A percentile compares a stretch with the other conserved stretches of the same genome.
These are phyloP conservation scores for Ciconia nigra DNA, from an alignment of 2,797 vertebrate genomes.

Conservation along the genomic window DNA sequence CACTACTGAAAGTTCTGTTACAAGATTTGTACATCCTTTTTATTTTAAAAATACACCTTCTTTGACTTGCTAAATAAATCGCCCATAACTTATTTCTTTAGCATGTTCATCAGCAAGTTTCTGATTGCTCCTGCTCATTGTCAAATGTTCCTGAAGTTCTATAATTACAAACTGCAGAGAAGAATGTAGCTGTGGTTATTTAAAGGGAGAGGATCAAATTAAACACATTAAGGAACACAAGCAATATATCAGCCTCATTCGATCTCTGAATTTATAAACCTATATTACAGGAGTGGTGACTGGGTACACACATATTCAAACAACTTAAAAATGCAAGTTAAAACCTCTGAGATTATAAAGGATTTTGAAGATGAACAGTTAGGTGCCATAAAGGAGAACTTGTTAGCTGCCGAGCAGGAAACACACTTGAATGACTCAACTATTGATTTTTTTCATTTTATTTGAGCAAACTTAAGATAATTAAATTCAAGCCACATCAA, in stretches of 20 bases:
- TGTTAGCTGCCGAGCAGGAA: background rate
- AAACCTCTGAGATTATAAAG: background rate
- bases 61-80: background rate
- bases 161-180: background rate
- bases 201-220: background rate
- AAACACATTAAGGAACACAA: background rate
- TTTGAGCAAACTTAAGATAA: background rate
- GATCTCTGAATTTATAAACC: background rate
- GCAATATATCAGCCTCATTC: background rate
- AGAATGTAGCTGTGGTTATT: background rate
- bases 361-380: background rate
- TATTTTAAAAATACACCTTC: background rate
- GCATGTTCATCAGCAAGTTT: background rate
- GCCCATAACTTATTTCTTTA: background rate
- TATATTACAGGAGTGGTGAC: background rate
- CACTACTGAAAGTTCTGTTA: background rate
- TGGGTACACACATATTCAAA: background rate
- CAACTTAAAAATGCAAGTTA: background rate
- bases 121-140: background rate
- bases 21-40: background rate
- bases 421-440: background rate
- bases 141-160: background rate
- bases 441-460: background rate
- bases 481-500: background rate
- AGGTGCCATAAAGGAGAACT: background rate